A percentile compares a stretch with the other conserved stretches of the same genome.
Evolutionary conservation across 2,888 invertebrate genomes (phyloP).

Genomic region (Cerastis leucographa): DNA sequence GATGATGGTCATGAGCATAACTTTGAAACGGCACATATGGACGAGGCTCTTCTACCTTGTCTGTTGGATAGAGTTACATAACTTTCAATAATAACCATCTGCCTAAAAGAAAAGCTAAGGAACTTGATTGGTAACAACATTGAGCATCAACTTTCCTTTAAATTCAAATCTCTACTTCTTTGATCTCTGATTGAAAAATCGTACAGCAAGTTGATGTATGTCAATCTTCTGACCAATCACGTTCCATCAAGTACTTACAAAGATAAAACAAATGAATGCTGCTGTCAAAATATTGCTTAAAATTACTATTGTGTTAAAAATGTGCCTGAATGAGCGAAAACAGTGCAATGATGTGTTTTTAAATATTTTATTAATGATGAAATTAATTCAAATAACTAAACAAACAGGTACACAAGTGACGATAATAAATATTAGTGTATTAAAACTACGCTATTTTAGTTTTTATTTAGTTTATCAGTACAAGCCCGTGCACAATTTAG

Average conservation of each 20-base stretch:
- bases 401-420: constrained; percentile 50
- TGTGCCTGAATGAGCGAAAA: constrained; percentile 36
- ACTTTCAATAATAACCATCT: background rate
- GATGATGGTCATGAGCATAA: constrained; percentile 90
- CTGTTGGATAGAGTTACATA: constrained; percentile 69
- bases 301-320: constrained; percentile 27
- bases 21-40: constrained; percentile 87
- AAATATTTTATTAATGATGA: constrained; percentile 25
- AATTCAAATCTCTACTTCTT: background rate
- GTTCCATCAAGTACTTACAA: background rate
- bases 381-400: constrained; percentile 52
- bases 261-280: constrained; percentile 11
- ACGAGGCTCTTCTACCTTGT: constrained; percentile 86
- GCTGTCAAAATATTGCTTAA: background rate
- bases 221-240: constrained; percentile 19
- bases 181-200: background rate
- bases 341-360: constrained; percentile 42
- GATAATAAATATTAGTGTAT: constrained; percentile 12
- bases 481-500: constrained; percentile 34
- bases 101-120: background rate
- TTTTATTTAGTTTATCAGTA: constrained; percentile 25
- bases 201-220: background rate
- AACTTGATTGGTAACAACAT: constrained; percentile 23
- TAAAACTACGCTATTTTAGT: constrained; percentile 28
- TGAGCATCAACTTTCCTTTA: background rate